A percentile compares a stretch with the other conserved stretches of the same genome.
Conservation (phyloP, 2,888 invertebrate genomes). For the Heliconius sara region DNA sequence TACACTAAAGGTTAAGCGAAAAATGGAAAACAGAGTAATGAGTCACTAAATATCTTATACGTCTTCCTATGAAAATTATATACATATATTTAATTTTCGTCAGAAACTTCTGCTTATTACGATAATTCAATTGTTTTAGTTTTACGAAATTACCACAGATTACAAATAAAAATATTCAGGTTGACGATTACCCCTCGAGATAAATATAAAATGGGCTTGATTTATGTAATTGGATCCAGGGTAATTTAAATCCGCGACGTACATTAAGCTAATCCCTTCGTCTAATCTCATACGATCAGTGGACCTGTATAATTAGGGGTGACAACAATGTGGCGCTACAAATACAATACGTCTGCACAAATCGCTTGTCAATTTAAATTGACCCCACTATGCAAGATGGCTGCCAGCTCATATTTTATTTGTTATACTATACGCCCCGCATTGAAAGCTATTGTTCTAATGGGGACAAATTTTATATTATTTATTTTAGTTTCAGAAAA, state of each 20-base stretch:
- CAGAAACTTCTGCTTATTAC: background rate
- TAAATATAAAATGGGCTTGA: slow-evolving; percentile 37
- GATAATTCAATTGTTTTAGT: no score
- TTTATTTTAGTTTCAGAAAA: background rate
- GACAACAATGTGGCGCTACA: slow-evolving; percentile 75
- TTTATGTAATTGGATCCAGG: slow-evolving; percentile 46
- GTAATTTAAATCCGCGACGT: slow-evolving; percentile 64
- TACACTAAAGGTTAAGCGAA: background rate
- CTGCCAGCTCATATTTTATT: slow-evolving; percentile 65
- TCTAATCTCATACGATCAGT: slow-evolving; percentile 73
- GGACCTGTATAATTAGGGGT: slow-evolving; percentile 80
- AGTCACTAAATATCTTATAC: background rate
- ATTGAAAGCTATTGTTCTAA: background rate
- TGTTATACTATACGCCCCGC: background rate
- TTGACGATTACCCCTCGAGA: slow-evolving; percentile 10
- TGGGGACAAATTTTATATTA: background rate
- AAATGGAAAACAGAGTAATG: background rate
- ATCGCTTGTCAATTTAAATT: slow-evolving; percentile 83
- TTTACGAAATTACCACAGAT: background rate
- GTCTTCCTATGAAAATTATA: no score
- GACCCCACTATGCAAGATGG: slow-evolving; percentile 81
- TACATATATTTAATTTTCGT: background rate
- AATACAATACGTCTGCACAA: slow-evolving; percentile 77
- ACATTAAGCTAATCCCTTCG: slow-evolving; percentile 75
- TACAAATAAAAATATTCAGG: background rate